These are phyloP conservation scores for Brachionus asplanchnoidis DNA, from an alignment of 1,140 invertebrate genomes.

Conservation along the genomic window DNA sequence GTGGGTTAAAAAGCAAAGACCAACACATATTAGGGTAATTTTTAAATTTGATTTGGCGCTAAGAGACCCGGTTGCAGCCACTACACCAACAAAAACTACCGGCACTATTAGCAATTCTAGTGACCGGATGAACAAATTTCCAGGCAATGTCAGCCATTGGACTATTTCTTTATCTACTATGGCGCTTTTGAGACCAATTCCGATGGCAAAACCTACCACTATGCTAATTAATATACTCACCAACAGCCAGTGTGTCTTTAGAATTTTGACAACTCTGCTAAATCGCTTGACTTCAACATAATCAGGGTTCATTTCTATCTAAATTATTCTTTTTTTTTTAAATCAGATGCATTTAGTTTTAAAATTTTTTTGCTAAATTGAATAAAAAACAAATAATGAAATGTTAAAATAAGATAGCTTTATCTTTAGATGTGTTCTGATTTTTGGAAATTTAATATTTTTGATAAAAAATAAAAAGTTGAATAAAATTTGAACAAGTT, in stretches of 20 bases:
- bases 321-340: not conserved
- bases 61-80: constrained; percentile 24
- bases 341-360: not conserved
- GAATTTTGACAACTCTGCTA: not conserved
- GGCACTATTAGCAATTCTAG: constrained; percentile 24
- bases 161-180: not conserved
- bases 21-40: constrained; percentile 28
- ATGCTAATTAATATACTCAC: constrained; percentile 18
- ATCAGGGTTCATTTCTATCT: not conserved
- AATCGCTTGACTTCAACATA: not conserved
- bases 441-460: not conserved
- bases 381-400: not conserved
- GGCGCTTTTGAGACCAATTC: not conserved
- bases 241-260: not conserved
- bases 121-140: constrained; percentile 27
- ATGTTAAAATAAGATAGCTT: not conserved
- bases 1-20: constrained; percentile 14
- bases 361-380: not conserved
- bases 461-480: not conserved
- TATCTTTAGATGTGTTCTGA: not conserved
- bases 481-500: not conserved
- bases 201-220: constrained; percentile 24
- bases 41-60: constrained; percentile 34
- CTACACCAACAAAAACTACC: constrained; percentile 39
- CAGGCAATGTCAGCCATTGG: constrained; percentile 21